Base-by-base conservation (phyloP, 2,888 invertebrate genomes). In the Acrobasis suavella region DNA sequence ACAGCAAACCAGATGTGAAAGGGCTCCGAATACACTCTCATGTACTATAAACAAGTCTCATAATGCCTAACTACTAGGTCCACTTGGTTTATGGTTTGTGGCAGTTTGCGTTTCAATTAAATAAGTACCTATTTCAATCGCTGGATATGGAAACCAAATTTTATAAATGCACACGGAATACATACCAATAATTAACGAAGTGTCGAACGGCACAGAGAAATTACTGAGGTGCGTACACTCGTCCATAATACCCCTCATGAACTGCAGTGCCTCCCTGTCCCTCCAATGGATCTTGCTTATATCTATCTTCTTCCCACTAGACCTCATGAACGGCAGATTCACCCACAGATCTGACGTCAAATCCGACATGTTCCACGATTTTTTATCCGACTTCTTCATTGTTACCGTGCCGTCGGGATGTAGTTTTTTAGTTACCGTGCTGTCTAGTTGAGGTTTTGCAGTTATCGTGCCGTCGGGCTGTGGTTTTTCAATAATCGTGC, bases 221-320 rank as follows among this genome's bases (percentile, higher is more conserved):
- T 99, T 98, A 70, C 95, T 97, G 50, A 99, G 92, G 89, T 99
- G 98, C 0, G 99, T 99, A 83, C 98, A 99, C 85, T 99, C 98
- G 81, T 99, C 99, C 99, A 99, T 99, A 72, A 99, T 95, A 0
- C 98, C 98, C 58, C 97, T 93, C 99, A 99, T 99, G 81, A 99
- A 98, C 88, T 97, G 96, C 62, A 97, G 75, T 0, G 97, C 96
- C 85, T 97, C 97, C 72, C 94, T 94, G 81, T 96, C 95, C 70
- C 95, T 93, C 94, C 94, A 95, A 72, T 96, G 95, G 62, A 94
- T 94, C 79, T 94, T 94, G 61, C 86, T 90, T 74, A 93, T 93
- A 72, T 94, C 93, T 81, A 94, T 93, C 81, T 91, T 92, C 72
- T 78, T 92, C 67, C 77, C 86, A 46, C 75, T 81, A 22, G 82